Conservation (phyloP, 2,888 invertebrate genomes). For the Tetranychus piercei region DNA sequence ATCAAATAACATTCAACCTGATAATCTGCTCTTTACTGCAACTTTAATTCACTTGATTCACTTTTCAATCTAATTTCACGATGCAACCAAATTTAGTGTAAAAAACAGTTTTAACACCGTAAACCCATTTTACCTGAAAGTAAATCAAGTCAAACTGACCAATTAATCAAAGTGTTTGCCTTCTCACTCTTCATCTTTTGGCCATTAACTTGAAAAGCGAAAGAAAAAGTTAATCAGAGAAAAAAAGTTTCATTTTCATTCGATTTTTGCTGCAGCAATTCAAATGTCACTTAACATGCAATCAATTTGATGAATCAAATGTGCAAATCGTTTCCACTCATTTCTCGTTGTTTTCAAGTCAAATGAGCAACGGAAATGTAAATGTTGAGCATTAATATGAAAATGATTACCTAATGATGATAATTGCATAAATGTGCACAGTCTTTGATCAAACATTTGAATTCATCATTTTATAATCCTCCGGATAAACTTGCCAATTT, state of each 20-base stretch:
- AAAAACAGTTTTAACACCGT: background rate
- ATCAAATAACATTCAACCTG: background rate
- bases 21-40: no score
- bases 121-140: background rate
- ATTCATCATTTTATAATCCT: background rate
- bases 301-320: no score
- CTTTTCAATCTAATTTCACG: background rate
- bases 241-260: no score
- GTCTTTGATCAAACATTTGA: background rate
- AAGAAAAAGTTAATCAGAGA: no score
- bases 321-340: no score
- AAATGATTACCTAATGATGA: background rate
- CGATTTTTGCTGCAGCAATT: no score
- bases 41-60: background rate
- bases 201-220: no score
- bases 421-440: background rate
- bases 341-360: no score
- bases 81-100: background rate
- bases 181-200: no score
- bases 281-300: no score
- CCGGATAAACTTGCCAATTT: background rate
- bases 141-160: no score
- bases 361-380: background rate
- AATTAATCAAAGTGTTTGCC: no score
- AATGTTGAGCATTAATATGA: background rate